Conservation (phyloP, 2,797 vertebrate genomes). For the Hozukius guyotensis region DNA sequence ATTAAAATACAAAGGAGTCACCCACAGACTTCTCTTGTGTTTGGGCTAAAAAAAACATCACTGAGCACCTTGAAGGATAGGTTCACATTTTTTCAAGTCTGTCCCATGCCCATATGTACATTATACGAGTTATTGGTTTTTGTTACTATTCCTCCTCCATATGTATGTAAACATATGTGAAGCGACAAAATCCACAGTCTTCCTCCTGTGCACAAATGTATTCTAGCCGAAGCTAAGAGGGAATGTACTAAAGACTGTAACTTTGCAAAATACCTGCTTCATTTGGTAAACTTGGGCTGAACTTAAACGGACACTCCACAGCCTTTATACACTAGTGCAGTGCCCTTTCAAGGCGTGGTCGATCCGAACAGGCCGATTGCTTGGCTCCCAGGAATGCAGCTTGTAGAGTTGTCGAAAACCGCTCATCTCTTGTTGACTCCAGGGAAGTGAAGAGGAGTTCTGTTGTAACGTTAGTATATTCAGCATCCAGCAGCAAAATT, state of each 20-base stretch:
- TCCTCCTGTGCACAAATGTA: background rate
- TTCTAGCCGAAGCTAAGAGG: background rate
- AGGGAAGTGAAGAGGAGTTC: too few relatives aligned
- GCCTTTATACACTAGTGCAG: background rate
- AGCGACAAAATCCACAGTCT: background rate
- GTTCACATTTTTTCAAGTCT: background rate
- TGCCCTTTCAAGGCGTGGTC: too few relatives aligned
- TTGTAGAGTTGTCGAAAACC: too few relatives aligned
- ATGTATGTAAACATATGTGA: background rate
- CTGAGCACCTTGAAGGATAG: background rate
- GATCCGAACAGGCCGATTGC: too few relatives aligned
- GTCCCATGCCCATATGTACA: background rate
- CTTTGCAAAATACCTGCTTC: background rate
- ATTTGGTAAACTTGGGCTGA: background rate
- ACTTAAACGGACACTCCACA: background rate
- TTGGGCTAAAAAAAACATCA: background rate
- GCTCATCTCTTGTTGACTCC: too few relatives aligned
- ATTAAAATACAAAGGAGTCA: conserved; percentile 58
- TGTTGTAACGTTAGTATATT: too few relatives aligned
- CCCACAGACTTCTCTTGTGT: background rate
- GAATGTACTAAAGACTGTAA: background rate
- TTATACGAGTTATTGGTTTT: background rate
- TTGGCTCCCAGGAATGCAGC: too few relatives aligned
- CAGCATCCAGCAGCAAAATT: too few relatives aligned
- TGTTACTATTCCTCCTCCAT: background rate